A percentile compares a stretch with the other conserved stretches of the same genome.
phyloP scores from a whole-genome alignment of 2,113 vertebrate genomes.

The Cyprinodon brontotheroides region DNA sequence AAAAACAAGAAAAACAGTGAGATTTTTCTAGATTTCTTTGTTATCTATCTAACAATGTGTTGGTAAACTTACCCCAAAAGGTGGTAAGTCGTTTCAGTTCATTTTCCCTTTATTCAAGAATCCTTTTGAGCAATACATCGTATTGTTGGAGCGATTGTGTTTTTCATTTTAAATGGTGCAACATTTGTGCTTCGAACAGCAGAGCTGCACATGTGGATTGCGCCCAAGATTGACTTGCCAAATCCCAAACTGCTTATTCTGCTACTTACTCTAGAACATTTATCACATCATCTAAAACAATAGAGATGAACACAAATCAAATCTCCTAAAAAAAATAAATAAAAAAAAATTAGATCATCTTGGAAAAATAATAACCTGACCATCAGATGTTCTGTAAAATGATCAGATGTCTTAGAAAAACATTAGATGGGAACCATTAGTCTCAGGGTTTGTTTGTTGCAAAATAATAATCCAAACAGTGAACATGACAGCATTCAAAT shows the following conservation, averaged over 20 bases:
- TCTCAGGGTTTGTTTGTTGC: no score
- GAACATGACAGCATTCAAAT: no score
- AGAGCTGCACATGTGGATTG: background rate
- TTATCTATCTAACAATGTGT: background rate
- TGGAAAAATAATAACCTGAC: background rate
- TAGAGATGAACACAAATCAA: no score
- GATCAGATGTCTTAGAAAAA: background rate
- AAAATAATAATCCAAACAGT: no score
- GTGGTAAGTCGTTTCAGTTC: background rate
- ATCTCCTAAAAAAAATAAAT: no score
- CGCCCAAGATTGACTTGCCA: background rate
- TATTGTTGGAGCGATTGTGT: background rate
- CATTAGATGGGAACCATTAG: no score
- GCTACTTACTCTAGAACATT: background rate
- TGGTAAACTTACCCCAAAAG: background rate
- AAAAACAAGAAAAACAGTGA: background rate
- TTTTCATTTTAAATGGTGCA: background rate
- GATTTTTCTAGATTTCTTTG: background rate
- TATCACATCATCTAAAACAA: no score
- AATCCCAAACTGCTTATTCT: background rate
- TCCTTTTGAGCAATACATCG: no score
- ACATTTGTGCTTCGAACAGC: background rate
- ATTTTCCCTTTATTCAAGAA: background rate
- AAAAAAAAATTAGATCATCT: background rate
- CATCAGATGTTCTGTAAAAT: background rate